Evolutionary conservation across 1,140 invertebrate genomes (phyloP).

Genomic region (Hypothenemus hampei): DNA sequence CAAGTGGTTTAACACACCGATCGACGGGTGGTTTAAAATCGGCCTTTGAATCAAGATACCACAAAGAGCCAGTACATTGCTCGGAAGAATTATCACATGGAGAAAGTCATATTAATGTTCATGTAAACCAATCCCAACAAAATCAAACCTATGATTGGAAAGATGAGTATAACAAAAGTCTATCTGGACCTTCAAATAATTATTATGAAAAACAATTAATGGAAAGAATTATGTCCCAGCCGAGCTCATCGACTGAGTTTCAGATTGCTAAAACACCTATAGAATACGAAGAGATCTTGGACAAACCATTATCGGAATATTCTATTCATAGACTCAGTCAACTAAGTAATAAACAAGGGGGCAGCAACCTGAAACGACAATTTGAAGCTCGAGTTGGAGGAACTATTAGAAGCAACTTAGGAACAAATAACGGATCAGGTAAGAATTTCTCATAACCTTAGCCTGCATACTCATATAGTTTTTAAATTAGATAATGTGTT

Average conservation of each 20-base stretch:
- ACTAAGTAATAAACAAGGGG: slow-evolving; percentile 8
- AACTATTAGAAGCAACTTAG: slow-evolving; percentile 10
- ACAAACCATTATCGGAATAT: slow-evolving; percentile 5
- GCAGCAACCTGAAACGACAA: slow-evolving; percentile 11
- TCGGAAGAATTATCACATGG: too few species aligned
- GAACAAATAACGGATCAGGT: slow-evolving; percentile 1
- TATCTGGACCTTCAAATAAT: not conserved
- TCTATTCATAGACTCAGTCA: slow-evolving; percentile 18
- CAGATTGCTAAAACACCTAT: too few species aligned
- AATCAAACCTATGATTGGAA: not conserved
- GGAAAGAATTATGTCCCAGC: too few species aligned
- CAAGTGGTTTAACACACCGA: not conserved
- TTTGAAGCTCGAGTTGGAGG: slow-evolving; percentile 24
- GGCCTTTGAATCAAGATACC: slow-evolving; percentile 9
- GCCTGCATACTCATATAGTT: not conserved
- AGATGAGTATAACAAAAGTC: not conserved
- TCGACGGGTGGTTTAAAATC: slow-evolving; percentile 8
- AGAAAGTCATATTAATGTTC: too few species aligned
- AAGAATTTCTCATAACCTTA: not conserved
- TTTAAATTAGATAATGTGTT: slow-evolving; percentile 7
- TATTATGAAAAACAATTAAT: not conserved
- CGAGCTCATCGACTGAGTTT: too few species aligned
- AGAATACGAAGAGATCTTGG: too few species aligned
- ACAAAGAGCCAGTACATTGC: too few species aligned
- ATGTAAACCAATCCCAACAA: too few species aligned